phyloP scores from a whole-genome alignment of 2,113 vertebrate species.

The Pelecanus crispus region DNA sequence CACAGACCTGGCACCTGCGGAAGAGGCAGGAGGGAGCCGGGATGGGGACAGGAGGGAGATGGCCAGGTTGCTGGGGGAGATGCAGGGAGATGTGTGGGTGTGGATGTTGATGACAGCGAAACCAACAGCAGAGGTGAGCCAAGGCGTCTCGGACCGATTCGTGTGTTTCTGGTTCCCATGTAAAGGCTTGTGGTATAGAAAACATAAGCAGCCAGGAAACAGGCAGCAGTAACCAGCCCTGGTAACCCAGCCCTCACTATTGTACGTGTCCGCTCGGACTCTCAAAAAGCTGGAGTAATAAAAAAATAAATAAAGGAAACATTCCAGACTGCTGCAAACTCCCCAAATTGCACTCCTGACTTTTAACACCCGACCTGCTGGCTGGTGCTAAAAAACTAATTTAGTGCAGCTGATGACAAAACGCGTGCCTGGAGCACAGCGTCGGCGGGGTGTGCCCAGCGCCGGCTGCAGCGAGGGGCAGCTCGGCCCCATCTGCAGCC shows the following conservation, averaged over 20 bases:
- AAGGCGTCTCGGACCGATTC: background rate
- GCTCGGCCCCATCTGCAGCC: background rate
- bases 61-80: background rate
- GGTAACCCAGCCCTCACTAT: background rate
- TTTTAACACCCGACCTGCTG: background rate
- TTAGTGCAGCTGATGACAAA: background rate
- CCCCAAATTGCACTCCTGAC: background rate
- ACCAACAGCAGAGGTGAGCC: background rate
- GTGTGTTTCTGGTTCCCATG: background rate
- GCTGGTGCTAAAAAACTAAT: background rate
- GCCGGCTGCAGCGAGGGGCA: rapidly evolving
- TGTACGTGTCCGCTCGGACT: background rate
- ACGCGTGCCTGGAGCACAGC: background rate
- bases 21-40: background rate
- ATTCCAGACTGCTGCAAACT: background rate
- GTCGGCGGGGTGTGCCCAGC: background rate
- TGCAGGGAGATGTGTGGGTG: background rate
- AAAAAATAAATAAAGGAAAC: background rate
- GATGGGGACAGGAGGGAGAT: background rate
- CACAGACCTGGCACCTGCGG: background rate
- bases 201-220: background rate
- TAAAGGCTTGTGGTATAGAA: background rate
- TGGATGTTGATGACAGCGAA: background rate
- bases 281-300: background rate
- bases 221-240: background rate